Conservation (phyloP, 2,797 vertebrate genomes). For the Merluccius polli region DNA sequence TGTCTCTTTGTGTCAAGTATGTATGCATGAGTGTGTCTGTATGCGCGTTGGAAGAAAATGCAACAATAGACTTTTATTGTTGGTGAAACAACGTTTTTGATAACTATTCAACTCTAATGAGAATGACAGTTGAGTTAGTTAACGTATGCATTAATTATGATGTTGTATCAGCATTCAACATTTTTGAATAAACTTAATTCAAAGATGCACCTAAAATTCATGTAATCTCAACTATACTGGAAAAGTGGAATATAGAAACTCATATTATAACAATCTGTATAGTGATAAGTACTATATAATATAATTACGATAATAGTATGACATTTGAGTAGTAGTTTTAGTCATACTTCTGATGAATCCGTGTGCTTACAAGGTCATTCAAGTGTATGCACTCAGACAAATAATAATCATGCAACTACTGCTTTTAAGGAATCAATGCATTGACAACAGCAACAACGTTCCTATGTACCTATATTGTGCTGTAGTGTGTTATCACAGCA, state of each 20-base stretch:
- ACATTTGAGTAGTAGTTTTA: neutral
- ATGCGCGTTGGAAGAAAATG: no score
- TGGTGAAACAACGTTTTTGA: neutral
- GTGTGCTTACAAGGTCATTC: neutral
- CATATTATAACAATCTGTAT: neutral
- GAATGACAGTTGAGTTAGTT: neutral
- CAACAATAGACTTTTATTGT: neutral
- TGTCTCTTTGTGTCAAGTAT: neutral
- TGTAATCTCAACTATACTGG: neutral
- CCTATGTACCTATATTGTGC: no score
- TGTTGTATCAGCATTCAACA: neutral
- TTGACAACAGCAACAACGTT: no score
- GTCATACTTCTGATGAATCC: neutral
- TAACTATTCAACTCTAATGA: neutral
- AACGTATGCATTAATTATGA: neutral
- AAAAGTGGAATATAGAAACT: neutral
- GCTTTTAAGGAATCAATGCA: no score
- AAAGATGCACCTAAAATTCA: neutral
- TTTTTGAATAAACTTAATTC: neutral
- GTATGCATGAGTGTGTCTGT: no score
- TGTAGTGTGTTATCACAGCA: no score
- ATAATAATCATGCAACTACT: neutral
- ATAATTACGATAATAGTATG: neutral
- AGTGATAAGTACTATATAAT: neutral
- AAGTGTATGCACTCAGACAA: neutral